Conservation (phyloP, 2,113 vertebrate genomes). For the Callithrix jacchus region DNA sequence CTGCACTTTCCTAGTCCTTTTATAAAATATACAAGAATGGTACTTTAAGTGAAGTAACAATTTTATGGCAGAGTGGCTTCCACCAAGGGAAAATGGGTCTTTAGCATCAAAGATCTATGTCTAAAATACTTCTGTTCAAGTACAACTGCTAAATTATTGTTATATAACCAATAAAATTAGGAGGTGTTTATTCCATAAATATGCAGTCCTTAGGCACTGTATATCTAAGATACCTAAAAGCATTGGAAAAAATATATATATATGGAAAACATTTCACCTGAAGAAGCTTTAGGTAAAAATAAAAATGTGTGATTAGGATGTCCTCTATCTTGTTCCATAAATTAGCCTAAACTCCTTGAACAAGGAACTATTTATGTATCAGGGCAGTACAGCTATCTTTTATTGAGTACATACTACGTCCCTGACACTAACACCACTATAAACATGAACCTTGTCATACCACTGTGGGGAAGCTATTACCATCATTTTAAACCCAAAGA, state of each 20-base stretch:
- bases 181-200: neutral
- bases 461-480: neutral
- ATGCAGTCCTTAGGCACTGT: neutral
- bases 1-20: neutral
- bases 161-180: neutral
- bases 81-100: neutral
- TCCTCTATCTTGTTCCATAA: neutral
- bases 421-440: neutral
- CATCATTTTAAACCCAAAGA: neutral
- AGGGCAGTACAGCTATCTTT: neutral
- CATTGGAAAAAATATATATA: neutral
- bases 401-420: neutral
- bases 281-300: neutral
- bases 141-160: neutral
- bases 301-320: neutral
- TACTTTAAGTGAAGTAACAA: neutral
- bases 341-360: neutral
- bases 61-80: neutral
- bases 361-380: neutral
- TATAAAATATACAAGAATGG: neutral
- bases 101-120: neutral
- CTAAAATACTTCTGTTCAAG: neutral
- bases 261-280: neutral
- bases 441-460: neutral
- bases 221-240: neutral